Conservation (phyloP, 2,113 vertebrate genomes). For the Ascaphus truei region DNA sequence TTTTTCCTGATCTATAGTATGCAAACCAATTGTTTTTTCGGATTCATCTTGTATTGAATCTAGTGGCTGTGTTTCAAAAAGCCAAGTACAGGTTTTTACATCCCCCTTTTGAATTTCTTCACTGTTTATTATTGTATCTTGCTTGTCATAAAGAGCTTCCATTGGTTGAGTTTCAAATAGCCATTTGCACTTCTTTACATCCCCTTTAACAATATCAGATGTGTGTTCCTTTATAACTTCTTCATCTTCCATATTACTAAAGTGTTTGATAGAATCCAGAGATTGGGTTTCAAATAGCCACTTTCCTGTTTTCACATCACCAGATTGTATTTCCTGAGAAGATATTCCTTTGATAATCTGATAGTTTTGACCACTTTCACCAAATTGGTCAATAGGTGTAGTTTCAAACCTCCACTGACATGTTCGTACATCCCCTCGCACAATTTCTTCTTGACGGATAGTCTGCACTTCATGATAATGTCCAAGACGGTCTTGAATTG, state of each 20-base stretch:
- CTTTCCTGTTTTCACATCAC: conserved; percentile 87
- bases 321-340: conserved; percentile 80
- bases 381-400: conserved; percentile 82
- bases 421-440: conserved; percentile 81
- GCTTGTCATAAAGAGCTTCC: conserved; percentile 80
- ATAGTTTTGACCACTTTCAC: conserved; percentile 75
- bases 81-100: conserved; percentile 82
- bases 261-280: conserved; percentile 83
- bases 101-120: conserved; percentile 75
- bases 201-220: conserved; percentile 72
- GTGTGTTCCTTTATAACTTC: conserved; percentile 52
- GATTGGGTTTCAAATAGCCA: conserved; percentile 94
- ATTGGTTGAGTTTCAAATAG: conserved; percentile 90
- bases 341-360: conserved; percentile 88
- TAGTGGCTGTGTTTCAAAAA: conserved; percentile 85
- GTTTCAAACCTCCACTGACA: conserved; percentile 94
- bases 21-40: conserved; percentile 59
- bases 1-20: conserved; percentile 74
- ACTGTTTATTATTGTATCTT: conserved; percentile 48
- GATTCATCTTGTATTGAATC: conserved; percentile 71
- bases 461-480: conserved; percentile 85
- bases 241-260: conserved; percentile 73
- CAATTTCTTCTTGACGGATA: conserved; percentile 81
- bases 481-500: conserved; percentile 82
- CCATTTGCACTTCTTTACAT: conserved; percentile 87